Base-by-base conservation (phyloP, 2,888 invertebrate genomes). In the Agrochola macilenta region DNA sequence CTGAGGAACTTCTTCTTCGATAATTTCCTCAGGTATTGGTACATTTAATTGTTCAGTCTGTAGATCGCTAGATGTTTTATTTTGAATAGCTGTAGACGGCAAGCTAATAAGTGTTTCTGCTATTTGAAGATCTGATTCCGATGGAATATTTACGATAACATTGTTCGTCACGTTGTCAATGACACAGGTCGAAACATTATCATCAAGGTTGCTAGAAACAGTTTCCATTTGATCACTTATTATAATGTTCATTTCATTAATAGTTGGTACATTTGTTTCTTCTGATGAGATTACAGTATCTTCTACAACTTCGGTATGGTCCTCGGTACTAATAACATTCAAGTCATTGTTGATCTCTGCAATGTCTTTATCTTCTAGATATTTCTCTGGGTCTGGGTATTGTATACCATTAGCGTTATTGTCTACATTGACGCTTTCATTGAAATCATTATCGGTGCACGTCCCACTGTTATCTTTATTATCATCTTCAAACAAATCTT, bases 51-150 rank as follows among this genome's bases (percentile, higher is more conserved):
- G 89, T 66, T 93, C 91, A 66, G 84, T 52, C 58, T 81, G 88
- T 43, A 83, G 81, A 26, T 93, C 93, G 70, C 83, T 87, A 64
- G 81, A 23, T 78, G 88, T 84, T 85, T 94, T 95, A 87, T 84
- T 95, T 88, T 95, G 94, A 74, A 96, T 90, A 52, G 95, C 94
- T 9, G 96, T 94, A 12, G 96, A 91, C 11, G 97, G 97, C 60
- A 97, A 92, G 90, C 95, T 97, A 70, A 97, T 95, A 35, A 97
- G 93, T 4, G 97, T 93, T 90, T 97, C 96, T 30, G 97, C 97
- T 80, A 97, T 94, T 92, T 97, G 97, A 26, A 97, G 91, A 89
- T 96, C 97, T 23, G 96, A 96, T 91, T 96, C 97, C 39, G 97
- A 93, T 9, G 96, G 97, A 60, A 90, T 81, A 88, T 85, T 94